Evolutionary conservation across 1,140 invertebrate genomes (phyloP).

Genomic region (Archivesica marissinica): DNA sequence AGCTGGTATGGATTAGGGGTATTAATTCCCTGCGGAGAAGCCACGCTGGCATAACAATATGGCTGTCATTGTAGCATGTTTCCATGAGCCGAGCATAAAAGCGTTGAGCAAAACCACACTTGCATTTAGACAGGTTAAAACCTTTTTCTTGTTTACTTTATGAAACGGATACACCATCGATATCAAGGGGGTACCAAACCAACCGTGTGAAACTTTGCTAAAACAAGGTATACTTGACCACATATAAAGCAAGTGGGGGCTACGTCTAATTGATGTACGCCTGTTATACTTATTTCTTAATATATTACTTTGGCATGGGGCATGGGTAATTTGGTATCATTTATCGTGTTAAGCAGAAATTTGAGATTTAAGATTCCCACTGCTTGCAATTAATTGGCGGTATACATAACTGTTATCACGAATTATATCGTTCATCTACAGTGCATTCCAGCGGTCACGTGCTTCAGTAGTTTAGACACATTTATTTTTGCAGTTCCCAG

Average conservation of each 20-base stretch:
- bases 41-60: slow-evolving; percentile 19
- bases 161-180: slow-evolving; percentile 11
- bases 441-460: no score
- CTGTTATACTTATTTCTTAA: slow-evolving; percentile 7
- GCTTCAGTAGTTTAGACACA: no score
- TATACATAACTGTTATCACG: no score
- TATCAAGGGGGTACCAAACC: background rate
- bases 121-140: slow-evolving; percentile 36
- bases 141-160: slow-evolving; percentile 45
- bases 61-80: slow-evolving; percentile 17
- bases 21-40: slow-evolving; percentile 7
- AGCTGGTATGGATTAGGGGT: background rate
- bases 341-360: background rate
- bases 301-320: background rate
- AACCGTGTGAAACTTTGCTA: slow-evolving; percentile 30
- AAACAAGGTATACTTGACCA: slow-evolving; percentile 29
- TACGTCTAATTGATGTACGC: slow-evolving; percentile 10
- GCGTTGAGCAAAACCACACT: slow-evolving; percentile 21
- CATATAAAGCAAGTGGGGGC: background rate
- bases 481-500: no score
- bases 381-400: no score
- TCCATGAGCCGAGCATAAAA: slow-evolving; percentile 6
- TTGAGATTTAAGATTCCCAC: background rate
- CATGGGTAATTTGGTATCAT: background rate
- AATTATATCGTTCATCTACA: no score